A percentile compares a stretch with the other conserved stretches of the same genome.
phyloP scores from a whole-genome alignment of 2,797 vertebrate species.

The Petrocephalus schoutedeni region DNA sequence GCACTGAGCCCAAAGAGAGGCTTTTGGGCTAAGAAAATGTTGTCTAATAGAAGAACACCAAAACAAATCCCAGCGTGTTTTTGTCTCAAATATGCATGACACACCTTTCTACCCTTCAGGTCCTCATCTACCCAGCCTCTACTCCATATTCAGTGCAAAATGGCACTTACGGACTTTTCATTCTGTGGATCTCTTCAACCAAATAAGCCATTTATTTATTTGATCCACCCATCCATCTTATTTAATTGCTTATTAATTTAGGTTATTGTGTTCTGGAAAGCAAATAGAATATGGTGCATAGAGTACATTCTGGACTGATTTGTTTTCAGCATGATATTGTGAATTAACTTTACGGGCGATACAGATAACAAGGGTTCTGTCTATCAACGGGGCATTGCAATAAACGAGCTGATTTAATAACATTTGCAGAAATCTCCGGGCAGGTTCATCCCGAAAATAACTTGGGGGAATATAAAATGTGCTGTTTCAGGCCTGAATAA shows the following conservation, averaged over 20 bases:
- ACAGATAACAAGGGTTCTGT: neutral
- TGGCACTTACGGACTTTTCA: neutral
- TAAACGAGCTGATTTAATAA: slow-evolving; percentile 15
- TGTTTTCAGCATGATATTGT: neutral
- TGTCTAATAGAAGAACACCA: neutral
- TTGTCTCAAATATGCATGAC: neutral
- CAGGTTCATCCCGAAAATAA: neutral
- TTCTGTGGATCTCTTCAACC: neutral
- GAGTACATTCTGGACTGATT: neutral
- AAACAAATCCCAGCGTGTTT: neutral
- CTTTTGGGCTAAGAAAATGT: neutral
- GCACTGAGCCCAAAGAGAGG: neutral
- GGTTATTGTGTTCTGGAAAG: neutral
- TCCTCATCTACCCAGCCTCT: neutral
- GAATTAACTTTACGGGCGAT: neutral
- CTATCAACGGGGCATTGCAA: neutral
- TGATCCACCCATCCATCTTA: neutral
- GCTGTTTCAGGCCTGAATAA: neutral
- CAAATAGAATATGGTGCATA: neutral
- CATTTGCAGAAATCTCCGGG: neutral
- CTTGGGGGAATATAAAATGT: neutral
- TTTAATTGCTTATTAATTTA: neutral
- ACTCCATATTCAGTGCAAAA: neutral
- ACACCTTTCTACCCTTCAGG: neutral
- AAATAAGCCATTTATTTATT: neutral